Base-by-base conservation (phyloP, 2,113 vertebrate genomes). In the Sebastes fasciatus region DNA sequence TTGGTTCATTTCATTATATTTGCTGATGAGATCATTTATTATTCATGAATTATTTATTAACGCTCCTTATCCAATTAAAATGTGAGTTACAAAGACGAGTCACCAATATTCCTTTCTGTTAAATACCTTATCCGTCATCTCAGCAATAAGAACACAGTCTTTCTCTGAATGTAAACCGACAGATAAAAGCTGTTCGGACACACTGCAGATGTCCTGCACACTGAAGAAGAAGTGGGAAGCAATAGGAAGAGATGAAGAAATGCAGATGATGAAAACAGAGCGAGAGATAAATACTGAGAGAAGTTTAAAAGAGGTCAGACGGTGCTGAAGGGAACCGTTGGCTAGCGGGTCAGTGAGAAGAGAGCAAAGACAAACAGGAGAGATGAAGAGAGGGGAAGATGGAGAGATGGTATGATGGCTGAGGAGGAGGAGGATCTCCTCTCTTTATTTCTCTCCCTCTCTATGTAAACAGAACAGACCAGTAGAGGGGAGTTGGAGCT, bases 391-490 rank as follows among this genome's bases (percentile, higher is more conserved):
- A 61, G 40, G 73, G 62, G 57, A 65, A 74, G 72, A 67, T 51
- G 81, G 77, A 79, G 77, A 83, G 71, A 73, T 74, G 64, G 63
- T 76, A 19, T 67, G 87, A 74, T 70, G 66, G 43, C 13, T 34
- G 80, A 69, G 26, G 78, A 76, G 60, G 73, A 83, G 67, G 77
- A 73, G 77, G 64, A 84, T 45, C 16, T 55, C 12, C 40, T 66
- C 51, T 52, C 26, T 77, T 34, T 49, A 9, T 74, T 63, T 86
- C 69, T 73, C 45, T 69, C 57, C 4, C 61, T 74, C 73, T 81
- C 81, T 77, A 8, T 90, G 81, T 80, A 91, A 92, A 89, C 84
- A 88, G 60, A 85, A 67, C 68, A 64, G 80, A 70, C 69, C 82
- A 82, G 70, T 16, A 2, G 78, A 89, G 86, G 80, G 71, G 84